Evolutionary conservation across 2,113 vertebrate species (phyloP), one percentile per base, ranked within the genome.

Genomic region (Vanacampus margaritifer): DNA sequence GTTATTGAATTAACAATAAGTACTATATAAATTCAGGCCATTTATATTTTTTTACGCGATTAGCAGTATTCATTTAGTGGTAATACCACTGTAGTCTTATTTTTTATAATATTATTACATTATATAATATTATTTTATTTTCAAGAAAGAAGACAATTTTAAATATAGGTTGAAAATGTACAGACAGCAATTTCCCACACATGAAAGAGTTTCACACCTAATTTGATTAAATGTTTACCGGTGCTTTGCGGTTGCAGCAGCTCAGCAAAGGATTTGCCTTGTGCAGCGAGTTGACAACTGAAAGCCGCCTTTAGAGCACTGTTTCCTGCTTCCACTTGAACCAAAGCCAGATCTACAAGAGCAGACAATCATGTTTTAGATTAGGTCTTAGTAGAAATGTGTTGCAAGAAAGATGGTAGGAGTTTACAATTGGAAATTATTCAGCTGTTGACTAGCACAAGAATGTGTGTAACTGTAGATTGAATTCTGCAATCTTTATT

Each of bases 321-420:
- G 75, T 93, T 94, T 64, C 92, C 93, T 24, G 95, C 93, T 88
- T 99, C 95, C 84, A 98, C 65, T 58, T 93, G 92, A 68, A 92
- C 87, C 71, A 91, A 82, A 2, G 88, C 82, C 0, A 83, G 43
- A 71, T 94, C 96, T 98, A 85, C 0, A 78, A 68, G 50, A 72
- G 43, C 46, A 23, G 60, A 59, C 6, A 79, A n/a, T 0, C 13
- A 45, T 11, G 51, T 0, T 5, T 39, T 21, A 39, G 12, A 28
- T 26, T 28, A 8, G 7, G 54, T 19, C 6, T 17, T 32, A 1
- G 13, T 54, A 24, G 51, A 32, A 3, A 57, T 28, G 6, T 13
- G 6, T 24, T 43, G 21, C 36, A 37, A 17, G n/a, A 26, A 39
- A n/a, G 19, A 21, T 21, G 19, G 57, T 21, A 11, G 8, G 6